Evolutionary conservation across 2,113 vertebrate species (phyloP).

Genomic region (Spilogale gracilis): DNA sequence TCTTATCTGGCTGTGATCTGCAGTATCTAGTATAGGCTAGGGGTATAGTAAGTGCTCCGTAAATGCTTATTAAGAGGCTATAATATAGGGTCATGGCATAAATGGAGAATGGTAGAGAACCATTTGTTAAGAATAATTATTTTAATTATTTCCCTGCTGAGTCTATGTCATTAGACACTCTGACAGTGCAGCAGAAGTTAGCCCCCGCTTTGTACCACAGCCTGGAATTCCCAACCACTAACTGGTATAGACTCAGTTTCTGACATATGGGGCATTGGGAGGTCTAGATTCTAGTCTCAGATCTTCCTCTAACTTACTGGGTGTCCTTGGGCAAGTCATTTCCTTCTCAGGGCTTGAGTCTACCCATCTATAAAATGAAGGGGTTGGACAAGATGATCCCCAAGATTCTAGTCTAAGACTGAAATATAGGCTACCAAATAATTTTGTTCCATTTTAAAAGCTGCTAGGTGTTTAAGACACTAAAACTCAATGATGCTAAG

Average conservation of each 20-base stretch:
- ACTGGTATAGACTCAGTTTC: background rate
- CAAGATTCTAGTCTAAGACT: constrained; percentile 28
- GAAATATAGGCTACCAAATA: constrained; percentile 46
- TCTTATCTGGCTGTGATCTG: background rate
- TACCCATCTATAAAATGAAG: constrained; percentile 67
- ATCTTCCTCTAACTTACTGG: constrained; percentile 1
- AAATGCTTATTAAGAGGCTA: background rate
- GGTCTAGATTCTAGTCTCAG: background rate
- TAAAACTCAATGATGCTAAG: constrained; percentile 47
- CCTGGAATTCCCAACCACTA: background rate
- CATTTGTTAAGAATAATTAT: background rate
- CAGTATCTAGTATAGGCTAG: background rate
- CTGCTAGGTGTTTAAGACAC: constrained; percentile 45
- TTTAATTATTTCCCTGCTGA: constrained; percentile 19
- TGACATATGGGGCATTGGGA: background rate
- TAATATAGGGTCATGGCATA: background rate
- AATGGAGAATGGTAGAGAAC: constrained; percentile 48
- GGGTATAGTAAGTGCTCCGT: background rate
- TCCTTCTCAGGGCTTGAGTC: constrained; percentile 64
- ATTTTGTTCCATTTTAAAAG: constrained; percentile 54
- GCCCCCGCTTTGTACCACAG: background rate
- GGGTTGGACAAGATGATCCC: constrained; percentile 81
- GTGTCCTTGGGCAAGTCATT: constrained; percentile 75
- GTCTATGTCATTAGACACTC: background rate
- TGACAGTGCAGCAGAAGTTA: background rate